Conservation (phyloP, 2,888 invertebrate species). For the Oligia fasciuncula region DNA sequence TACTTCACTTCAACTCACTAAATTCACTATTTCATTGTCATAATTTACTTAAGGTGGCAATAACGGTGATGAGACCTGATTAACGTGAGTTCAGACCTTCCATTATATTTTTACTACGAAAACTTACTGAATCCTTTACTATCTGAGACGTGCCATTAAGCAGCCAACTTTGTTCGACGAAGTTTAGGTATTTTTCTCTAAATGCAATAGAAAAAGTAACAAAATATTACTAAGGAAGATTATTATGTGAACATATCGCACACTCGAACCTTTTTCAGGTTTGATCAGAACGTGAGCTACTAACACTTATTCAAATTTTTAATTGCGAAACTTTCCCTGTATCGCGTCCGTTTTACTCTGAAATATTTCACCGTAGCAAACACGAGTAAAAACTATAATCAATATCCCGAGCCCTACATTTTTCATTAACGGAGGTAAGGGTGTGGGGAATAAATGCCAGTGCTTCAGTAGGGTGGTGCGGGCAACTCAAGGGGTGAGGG, state of each 20-base stretch:
- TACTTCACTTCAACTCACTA: conserved; percentile 73
- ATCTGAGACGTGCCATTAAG: background rate
- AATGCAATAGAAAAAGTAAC: background rate
- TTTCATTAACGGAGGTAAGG: conserved; percentile 83
- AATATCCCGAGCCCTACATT: conserved; percentile 79
- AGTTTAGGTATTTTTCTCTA: background rate
- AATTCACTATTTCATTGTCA: conserved; percentile 79
- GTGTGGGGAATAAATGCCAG: conserved; percentile 85
- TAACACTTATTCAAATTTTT: conserved; percentile 52
- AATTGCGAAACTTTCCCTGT: conserved; percentile 56
- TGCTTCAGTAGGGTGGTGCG: conserved; percentile 78
- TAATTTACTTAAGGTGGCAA: conserved; percentile 77
- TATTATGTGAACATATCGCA: conserved; percentile 1
- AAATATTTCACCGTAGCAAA: conserved; percentile 59
- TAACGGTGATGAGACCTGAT: conserved; percentile 66
- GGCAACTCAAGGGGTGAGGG: conserved; percentile 70
- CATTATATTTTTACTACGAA: conserved; percentile 33
- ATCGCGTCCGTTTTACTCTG: conserved; percentile 45
- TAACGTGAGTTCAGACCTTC: conserved; percentile 49
- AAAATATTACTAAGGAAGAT: background rate
- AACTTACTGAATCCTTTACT: conserved; percentile 18
- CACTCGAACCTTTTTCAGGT: conserved; percentile 19
- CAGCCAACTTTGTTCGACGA: conserved; percentile 3
- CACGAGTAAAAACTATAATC: conserved; percentile 73
- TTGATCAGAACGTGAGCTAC: conserved; percentile 39